A percentile compares a stretch with the other conserved stretches of the same genome.
These are phyloP conservation scores for Microplitis mediator DNA, from an alignment of 1,140 invertebrate genomes.

Conservation along the genomic window DNA sequence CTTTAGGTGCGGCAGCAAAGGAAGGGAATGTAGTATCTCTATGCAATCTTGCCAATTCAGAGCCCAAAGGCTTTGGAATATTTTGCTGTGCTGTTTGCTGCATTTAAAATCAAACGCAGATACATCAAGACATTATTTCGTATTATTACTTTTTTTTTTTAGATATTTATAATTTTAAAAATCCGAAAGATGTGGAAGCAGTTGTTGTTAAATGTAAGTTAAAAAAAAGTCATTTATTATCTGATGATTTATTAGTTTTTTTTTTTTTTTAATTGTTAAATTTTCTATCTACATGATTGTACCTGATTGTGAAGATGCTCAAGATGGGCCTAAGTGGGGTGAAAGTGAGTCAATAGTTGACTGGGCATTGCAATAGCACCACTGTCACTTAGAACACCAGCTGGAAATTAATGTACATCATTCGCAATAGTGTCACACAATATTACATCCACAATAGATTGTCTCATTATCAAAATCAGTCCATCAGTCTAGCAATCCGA, in stretches of 20 bases:
- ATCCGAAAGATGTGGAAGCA: background rate
- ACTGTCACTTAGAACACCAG: constrained; percentile 43
- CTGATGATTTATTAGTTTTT: too few species aligned
- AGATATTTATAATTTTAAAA: background rate
- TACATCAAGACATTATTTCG: constrained; percentile 6
- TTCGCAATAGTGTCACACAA: constrained; percentile 12
- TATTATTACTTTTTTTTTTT: background rate
- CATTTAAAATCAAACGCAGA: constrained; percentile 22
- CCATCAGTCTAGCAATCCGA: background rate
- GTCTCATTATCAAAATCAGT: background rate
- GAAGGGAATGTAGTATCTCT: constrained; percentile 52
- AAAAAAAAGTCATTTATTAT: too few species aligned
- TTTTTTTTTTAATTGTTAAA: too few species aligned
- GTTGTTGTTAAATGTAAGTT: too few species aligned
- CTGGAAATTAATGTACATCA: constrained; percentile 45
- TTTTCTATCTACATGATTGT: constrained; percentile 17
- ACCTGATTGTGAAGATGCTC: constrained; percentile 50
- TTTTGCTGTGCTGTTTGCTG: constrained; percentile 47
- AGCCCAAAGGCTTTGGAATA: constrained; percentile 46
- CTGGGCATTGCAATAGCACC: constrained; percentile 49
- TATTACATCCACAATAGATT: background rate
- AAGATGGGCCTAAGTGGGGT: constrained; percentile 49
- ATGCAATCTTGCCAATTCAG: constrained; percentile 49
- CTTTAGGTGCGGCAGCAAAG: constrained; percentile 52
- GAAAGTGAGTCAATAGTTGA: constrained; percentile 59